Percentiles rank a stretch among this genome's conserved stretches.
phyloP scores from a whole-genome alignment of 2,113 vertebrate species.

The Sorex araneus region DNA sequence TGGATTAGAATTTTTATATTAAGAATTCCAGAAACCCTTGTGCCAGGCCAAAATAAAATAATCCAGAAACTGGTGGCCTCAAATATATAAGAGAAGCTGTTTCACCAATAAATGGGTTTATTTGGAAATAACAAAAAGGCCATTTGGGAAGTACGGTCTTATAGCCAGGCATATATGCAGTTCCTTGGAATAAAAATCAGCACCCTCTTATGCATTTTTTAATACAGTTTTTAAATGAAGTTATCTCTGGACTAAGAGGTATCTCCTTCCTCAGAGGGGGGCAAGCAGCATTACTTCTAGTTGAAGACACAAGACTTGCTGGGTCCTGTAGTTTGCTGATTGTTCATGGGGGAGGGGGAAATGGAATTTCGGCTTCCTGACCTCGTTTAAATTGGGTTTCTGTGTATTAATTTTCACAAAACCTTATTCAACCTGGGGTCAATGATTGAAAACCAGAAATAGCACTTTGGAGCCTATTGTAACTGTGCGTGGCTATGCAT shows the following conservation, averaged over 20 bases:
- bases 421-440: background rate
- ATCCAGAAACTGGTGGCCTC: background rate
- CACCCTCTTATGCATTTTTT: background rate
- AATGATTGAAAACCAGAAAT: slow-evolving; percentile 41
- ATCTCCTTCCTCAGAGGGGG: background rate
- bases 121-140: background rate
- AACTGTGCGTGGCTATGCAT: background rate
- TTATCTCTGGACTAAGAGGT: background rate
- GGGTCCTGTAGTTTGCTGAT: background rate
- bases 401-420: background rate
- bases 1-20: background rate
- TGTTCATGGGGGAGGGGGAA: background rate
- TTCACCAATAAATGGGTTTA: background rate
- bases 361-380: background rate
- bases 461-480: background rate
- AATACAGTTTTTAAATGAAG: background rate
- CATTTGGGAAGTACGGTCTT: background rate
- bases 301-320: background rate
- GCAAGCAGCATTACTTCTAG: background rate
- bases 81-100: background rate
- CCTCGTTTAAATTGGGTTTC: background rate
- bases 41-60: too few relatives aligned
- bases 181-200: background rate
- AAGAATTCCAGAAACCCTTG: slow-evolving; percentile 10
- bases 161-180: background rate